Conservation (phyloP, 35 echinoderm and acorn worm genomes). For the Apostichopus japonicus region DNA sequence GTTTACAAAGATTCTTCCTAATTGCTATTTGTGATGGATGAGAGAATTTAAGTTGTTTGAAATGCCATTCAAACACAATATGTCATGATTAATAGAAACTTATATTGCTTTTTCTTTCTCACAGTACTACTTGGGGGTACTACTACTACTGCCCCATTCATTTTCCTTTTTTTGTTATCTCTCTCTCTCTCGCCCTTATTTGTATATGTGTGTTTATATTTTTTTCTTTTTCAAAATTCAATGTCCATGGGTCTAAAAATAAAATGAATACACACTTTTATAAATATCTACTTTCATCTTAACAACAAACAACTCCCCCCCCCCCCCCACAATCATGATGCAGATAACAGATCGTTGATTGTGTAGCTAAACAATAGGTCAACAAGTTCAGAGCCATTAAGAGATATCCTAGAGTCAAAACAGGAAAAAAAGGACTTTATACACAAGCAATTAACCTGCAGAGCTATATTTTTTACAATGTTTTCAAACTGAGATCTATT, state of each 20-base stretch:
- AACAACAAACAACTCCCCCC: not conserved
- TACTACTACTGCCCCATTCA: slow-evolving; percentile 3
- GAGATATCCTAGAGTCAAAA: too few relatives aligned
- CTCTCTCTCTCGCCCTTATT: too few relatives aligned
- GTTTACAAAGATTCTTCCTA: slow-evolving; percentile 41
- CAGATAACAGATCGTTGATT: not conserved
- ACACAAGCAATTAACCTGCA: too few relatives aligned
- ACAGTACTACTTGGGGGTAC: slow-evolving; percentile 1
- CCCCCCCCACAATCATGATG: not conserved
- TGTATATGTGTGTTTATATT: too few relatives aligned
- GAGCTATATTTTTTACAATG: too few relatives aligned
- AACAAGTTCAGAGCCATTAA: too few relatives aligned
- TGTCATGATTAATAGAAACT: slow-evolving; percentile 10
- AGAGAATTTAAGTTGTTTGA: slow-evolving; percentile 32
- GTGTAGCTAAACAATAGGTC: slow-evolving; percentile 6
- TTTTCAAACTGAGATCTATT: too few relatives aligned
- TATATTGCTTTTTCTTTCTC: slow-evolving; percentile 16
- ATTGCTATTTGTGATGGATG: slow-evolving; percentile 41
- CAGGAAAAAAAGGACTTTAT: too few relatives aligned
- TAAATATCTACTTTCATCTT: not conserved
- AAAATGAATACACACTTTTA: not conserved
- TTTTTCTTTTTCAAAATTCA: not conserved
- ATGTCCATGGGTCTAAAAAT: not conserved
- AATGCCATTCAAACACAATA: slow-evolving; percentile 47
- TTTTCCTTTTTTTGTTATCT: not conserved